Conservation (phyloP, 1,140 invertebrate species). For the Camponotus floridanus region DNA sequence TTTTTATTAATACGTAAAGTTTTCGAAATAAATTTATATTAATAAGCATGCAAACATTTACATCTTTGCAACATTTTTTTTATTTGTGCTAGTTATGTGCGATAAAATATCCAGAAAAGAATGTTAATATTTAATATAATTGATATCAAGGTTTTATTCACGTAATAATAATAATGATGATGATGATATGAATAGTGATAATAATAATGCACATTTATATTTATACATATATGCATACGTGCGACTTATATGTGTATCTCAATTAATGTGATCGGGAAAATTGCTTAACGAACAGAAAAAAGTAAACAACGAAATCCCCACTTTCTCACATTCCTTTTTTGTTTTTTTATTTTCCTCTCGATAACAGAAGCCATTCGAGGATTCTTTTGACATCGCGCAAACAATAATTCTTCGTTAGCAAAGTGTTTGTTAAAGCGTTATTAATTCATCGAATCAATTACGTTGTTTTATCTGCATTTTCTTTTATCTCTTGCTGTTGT, state of each 20-base stretch:
- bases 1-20: not conserved
- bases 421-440: constrained; percentile 33
- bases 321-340: not conserved
- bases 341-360: not conserved
- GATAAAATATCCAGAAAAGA: not conserved
- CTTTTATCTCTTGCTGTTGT: not conserved
- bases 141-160: not conserved
- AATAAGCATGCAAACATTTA: no score
- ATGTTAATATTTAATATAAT: not conserved
- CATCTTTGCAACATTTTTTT: not conserved
- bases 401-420: constrained; percentile 42
- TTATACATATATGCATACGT: not conserved
- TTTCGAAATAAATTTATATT: not conserved
- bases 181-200: no score
- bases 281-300: constrained; percentile 29
- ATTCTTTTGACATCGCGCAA: constrained; percentile 39
- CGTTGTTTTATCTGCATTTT: not conserved
- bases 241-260: not conserved
- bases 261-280: constrained; percentile 2
- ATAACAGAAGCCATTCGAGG: constrained; percentile 18
- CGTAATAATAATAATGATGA: not conserved
- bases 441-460: constrained; percentile 41
- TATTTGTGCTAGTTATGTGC: not conserved
- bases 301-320: not conserved
- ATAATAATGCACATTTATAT: no score